Conservation (phyloP, 2,888 invertebrate genomes). For the Liposcelis brunnea region DNA sequence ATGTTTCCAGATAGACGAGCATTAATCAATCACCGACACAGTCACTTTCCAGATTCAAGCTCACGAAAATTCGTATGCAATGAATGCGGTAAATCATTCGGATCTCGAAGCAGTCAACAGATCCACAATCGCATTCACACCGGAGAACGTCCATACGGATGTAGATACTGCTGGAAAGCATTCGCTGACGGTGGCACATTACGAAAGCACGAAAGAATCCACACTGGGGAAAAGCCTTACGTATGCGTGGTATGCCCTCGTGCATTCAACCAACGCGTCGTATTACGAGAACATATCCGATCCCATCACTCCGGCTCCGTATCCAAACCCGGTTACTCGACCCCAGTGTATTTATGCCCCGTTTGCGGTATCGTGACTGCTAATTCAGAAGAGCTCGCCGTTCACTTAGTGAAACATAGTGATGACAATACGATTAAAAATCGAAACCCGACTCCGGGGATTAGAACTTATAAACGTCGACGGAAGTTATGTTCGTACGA, state of each 20-base stretch:
- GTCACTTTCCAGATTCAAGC: slow-evolving; percentile 31
- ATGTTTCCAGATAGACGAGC: slow-evolving; percentile 52
- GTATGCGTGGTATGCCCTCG: slow-evolving; percentile 74
- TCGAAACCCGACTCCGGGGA: slow-evolving; percentile 31
- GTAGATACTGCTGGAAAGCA: slow-evolving; percentile 75
- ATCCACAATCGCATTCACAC: slow-evolving; percentile 76
- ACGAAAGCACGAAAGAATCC: slow-evolving; percentile 69
- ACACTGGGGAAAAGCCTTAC: slow-evolving; percentile 71
- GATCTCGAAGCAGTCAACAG: slow-evolving; percentile 50
- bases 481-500: slow-evolving; percentile 55
- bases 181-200: slow-evolving; percentile 77
- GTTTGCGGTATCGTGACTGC: slow-evolving; percentile 55
- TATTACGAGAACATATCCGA: slow-evolving; percentile 65
- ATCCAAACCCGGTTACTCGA: slow-evolving; percentile 40
- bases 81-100: slow-evolving; percentile 74
- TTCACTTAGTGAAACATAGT: slow-evolving; percentile 70
- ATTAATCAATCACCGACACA: slow-evolving; percentile 50
- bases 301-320: slow-evolving; percentile 74
- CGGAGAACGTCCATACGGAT: slow-evolving; percentile 68
- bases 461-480: slow-evolving; percentile 63
- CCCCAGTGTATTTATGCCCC: slow-evolving; percentile 52
- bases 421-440: slow-evolving; percentile 58
- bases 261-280: slow-evolving; percentile 66
- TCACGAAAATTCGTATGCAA: slow-evolving; percentile 59
- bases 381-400: slow-evolving; percentile 57